Percentiles rank a stretch among this genome's conserved stretches.
Evolutionary conservation across 1,140 invertebrate genomes (phyloP).

Genomic region (Trialeurodes vaporariorum): DNA sequence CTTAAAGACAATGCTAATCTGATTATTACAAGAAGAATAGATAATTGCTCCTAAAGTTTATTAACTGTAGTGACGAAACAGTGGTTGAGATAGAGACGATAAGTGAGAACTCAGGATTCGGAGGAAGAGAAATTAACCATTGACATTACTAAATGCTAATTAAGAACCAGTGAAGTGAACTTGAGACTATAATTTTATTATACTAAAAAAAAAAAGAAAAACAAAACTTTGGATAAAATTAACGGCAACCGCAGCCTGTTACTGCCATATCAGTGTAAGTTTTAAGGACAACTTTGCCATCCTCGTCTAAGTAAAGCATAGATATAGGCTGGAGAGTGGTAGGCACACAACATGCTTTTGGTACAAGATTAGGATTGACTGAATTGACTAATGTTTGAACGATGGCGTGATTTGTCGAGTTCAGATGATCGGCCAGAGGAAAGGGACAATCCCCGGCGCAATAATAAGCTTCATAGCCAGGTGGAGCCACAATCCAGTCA

Average conservation of each 20-base stretch:
- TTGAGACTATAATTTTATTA: too few relatives aligned
- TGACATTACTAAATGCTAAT: too few relatives aligned
- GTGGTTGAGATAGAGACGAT: too few relatives aligned
- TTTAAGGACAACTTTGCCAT: conserved; percentile 87
- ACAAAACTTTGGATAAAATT: conserved; percentile 5
- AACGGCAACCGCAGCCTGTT: conserved; percentile 75
- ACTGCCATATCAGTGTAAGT: conserved; percentile 96
- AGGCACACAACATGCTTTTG: conserved; percentile 87
- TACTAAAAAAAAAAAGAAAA: too few relatives aligned
- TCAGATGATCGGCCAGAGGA: conserved; percentile 83
- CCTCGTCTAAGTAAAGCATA: conserved; percentile 88
- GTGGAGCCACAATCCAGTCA: conserved; percentile 98
- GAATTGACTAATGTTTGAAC: conserved; percentile 94
- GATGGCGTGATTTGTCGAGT: conserved; percentile 96
- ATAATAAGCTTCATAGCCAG: conserved; percentile 89
- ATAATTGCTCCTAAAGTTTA: too few relatives aligned
- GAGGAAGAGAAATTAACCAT: not conserved
- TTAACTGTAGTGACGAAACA: too few relatives aligned
- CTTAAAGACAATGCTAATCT: too few relatives aligned
- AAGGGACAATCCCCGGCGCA: conserved; percentile 91
- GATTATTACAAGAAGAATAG: too few relatives aligned
- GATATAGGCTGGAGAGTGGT: conserved; percentile 80
- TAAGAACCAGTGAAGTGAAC: too few relatives aligned
- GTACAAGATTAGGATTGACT: conserved; percentile 74
- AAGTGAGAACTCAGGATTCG: not conserved